Base-by-base conservation (phyloP, 2,113 vertebrate genomes). In the Sterna hirundo region DNA sequence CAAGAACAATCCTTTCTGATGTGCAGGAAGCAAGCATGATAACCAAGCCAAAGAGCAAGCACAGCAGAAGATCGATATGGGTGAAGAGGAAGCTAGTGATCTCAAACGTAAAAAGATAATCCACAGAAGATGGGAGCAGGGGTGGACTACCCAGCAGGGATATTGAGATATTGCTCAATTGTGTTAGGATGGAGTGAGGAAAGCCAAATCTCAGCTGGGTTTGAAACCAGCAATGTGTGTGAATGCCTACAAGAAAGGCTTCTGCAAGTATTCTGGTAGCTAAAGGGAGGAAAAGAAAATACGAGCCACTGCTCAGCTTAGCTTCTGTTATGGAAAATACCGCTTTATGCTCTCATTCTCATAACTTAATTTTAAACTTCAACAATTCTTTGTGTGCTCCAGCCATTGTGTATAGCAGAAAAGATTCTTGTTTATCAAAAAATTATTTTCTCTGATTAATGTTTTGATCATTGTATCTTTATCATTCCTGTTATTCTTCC, bases 381-480 rank as follows among this genome's bases (percentile, higher is more conserved):
- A 44, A 62, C 47, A 91, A 89, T 77, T 71, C 55, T 89, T 91
- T 93, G 47, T 60, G 38, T 84, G 51, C 18, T 66, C 25, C 51
- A 93, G 81, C 51, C 89, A 70, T 71, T 84, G 64, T 70, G 21
- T 44, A 81, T 40, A 86, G 55, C 10, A 83, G 46, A 83, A 93
- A 77, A 93, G 49, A 86, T 57, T 88, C 44, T 83, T 96, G 49
- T 66, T 93, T 91, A 74, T 40, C 8, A 32, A 93, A 94, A 94
- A 82, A 70, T 27, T 51, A 65, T 91, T 93, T 95, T 88, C 49
- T 86, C 64, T 81, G 77, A 88, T 83, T 46, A 77, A 94, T 84
- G 9, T 97, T 91, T 95, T 93, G 77, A 81, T 81, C 32, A 40
- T 16, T 74, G 34, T 27, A 32, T 46, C 83, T 93, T 94, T 93